Evolutionary conservation across 2,113 vertebrate genomes (phyloP).

Genomic region (Fulica atra): DNA sequence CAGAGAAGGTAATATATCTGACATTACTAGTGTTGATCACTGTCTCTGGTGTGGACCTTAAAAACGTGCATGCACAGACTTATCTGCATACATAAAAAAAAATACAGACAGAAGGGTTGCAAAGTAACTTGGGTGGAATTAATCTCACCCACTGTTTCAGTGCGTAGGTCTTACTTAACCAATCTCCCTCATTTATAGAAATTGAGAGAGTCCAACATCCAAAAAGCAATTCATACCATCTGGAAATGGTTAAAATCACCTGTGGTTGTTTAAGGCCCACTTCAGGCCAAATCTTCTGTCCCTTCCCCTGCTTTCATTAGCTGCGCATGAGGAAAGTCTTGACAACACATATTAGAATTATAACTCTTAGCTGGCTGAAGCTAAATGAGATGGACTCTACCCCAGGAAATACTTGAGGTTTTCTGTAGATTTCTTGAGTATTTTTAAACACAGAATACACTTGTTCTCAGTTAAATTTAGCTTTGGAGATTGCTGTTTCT

Average conservation of each 20-base stretch:
- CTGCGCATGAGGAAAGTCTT: background rate
- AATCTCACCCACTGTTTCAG: background rate
- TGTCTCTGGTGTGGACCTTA: background rate
- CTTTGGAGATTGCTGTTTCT: background rate
- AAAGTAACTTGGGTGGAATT: conserved; percentile 18
- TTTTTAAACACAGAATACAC: background rate
- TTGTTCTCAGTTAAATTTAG: conserved; percentile 1
- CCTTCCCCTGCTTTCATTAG: background rate
- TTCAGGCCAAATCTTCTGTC: background rate
- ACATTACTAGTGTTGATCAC: background rate
- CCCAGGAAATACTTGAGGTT: background rate
- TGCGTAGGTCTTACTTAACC: background rate
- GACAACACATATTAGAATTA: background rate
- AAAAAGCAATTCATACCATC: background rate
- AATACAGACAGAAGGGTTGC: background rate
- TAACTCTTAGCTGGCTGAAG: background rate
- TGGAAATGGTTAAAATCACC: conserved; percentile 5
- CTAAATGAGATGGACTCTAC: background rate
- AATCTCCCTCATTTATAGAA: background rate
- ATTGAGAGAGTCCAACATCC: background rate
- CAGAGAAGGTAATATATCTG: background rate
- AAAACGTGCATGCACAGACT: background rate
- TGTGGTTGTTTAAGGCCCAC: too few relatives aligned
- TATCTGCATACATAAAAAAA: background rate
- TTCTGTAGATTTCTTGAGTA: background rate